These are phyloP conservation scores for Spongilla lacustris DNA, from an alignment of 37 sponge, comb jelly and placozoan species.

Conservation along the genomic window DNA sequence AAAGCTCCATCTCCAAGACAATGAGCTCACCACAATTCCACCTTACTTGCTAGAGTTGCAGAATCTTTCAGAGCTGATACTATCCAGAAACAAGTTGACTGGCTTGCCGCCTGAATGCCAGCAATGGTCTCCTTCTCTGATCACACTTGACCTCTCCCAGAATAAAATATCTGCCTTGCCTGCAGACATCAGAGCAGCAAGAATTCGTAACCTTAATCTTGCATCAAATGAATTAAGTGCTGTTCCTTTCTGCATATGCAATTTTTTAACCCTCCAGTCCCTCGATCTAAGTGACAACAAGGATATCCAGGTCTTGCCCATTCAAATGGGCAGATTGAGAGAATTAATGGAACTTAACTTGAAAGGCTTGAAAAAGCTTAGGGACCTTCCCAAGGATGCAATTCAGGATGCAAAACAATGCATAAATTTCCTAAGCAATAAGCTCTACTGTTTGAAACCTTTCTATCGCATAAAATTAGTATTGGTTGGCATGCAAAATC, in stretches of 20 bases:
- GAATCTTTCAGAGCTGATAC: constrained; percentile 69
- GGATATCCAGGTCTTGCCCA: constrained; percentile 72
- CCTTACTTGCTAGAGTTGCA: constrained; percentile 81
- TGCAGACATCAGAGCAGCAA: constrained; percentile 49
- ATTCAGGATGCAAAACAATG: constrained; percentile 58
- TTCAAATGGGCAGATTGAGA: constrained; percentile 79
- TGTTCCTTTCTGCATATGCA: constrained; percentile 84
- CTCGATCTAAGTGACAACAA: constrained; percentile 77
- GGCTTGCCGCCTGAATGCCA: constrained; percentile 77
- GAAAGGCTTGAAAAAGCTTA: constrained; percentile 73
- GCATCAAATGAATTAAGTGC: constrained; percentile 72
- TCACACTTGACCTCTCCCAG: constrained; percentile 71
- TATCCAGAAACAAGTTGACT: constrained; percentile 70
- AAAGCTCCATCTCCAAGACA: constrained; percentile 72
- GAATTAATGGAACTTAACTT: constrained; percentile 52
- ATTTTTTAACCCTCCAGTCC: constrained; percentile 61
- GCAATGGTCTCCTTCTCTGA: constrained; percentile 79
- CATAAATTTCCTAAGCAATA: constrained; percentile 80
- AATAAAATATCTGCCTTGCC: constrained; percentile 80
- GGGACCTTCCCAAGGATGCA: constrained; percentile 73
- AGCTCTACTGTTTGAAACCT: constrained; percentile 69
- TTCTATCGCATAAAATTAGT: constrained; percentile 94
- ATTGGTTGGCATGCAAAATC: constrained; percentile 82
- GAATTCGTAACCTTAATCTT: constrained; percentile 73
- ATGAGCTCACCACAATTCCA: constrained; percentile 75